Base-by-base conservation (phyloP, 2,888 invertebrate species). In the Mesodorylaimus sp. region DNA sequence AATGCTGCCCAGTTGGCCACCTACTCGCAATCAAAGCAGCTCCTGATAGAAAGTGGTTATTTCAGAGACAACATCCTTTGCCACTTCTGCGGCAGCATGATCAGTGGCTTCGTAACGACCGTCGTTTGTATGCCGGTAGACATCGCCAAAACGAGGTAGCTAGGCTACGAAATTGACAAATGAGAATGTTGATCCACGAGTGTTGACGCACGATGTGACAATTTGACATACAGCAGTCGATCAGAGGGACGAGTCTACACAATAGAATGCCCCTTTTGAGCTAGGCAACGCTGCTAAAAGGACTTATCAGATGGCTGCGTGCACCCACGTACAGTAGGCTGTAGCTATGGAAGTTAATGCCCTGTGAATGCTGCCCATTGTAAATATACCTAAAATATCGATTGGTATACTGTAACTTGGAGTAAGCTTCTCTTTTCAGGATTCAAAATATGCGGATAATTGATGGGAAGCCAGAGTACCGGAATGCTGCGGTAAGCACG, bases 41-140 rank as follows among this genome's bases (percentile, higher is more conserved):
- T 76, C 29, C 71, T 85, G 29, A 60, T 32, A 7, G 32, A 32
- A 32, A 10, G 16, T 16, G 78, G 76, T 1, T 79, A 78, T 65
- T 79, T 85, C 32, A 67, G 58, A 24, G 76, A 77, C 54, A 73
- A 87, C 54, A 81, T 97, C 55, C 70, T 78, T 56, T 75, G 87
- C 45, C 95, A 97, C 72, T 95, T 97, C 72, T 77, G 77, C 53
- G 83, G 89, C 46, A 89, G 91, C 56, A 97, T 97, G 95, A 80
- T 93, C 57, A 89, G 91, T 50, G 97, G 95, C 1, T 76, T 99
- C 24, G 77, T 95, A 56, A 99, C 97, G 47, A 97, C 97, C n/a
- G 79, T 83, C 46, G 87, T 88, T 7, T 93, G 93, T 0, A 91
- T 97, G 89, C 97, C 97, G 0, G 85, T 97, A 13, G 97, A 99